Base-by-base conservation (phyloP, 2,888 invertebrate species). In the Synergus japonicus region DNA sequence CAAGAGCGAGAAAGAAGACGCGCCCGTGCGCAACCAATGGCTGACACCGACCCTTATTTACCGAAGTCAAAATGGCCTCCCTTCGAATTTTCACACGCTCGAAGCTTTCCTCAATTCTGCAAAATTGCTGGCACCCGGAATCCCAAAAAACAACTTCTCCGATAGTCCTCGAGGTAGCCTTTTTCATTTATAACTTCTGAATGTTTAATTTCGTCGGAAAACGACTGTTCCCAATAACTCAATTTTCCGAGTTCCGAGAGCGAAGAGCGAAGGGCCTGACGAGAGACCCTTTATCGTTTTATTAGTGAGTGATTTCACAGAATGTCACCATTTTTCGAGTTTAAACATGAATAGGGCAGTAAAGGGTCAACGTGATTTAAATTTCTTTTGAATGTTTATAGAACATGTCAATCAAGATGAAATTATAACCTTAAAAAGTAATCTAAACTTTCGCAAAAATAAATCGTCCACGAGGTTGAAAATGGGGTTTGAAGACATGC, bases 1-100 rank as follows among this genome's bases (percentile, higher is more conserved):
- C 85, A 83, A 84, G 87, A 86, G 87, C 87, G 88, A 86, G 85
- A 89, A 89, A 88, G 84, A 89, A 90, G 91, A 91, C 91, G 91
- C 91, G 89, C 90, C 89, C 90, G 90, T 88, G 89, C 87, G 88
- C 90, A 87, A 87, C 88, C 89, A 91, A 91, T 91, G 91, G 90
- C 90, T 87, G 88, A 85, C 85, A 88, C 85, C 90, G 90, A 90
- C 91, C 90, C 90, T 90, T 89, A 89, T 89, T 90, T 89, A 90
- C 86, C 85, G 81, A 86, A 87, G 80, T 88, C 90, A 91, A 91
- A 89, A 91, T 91, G 91, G 91, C 91, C 81, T 88, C 90, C 90
- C 91, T 91, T 87, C 86, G 90, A 80, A 83, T 88, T 86, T 84
- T 89, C 87, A 85, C 89, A 86, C 88, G 89, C 78, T 83, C 83